Percentiles rank a stretch among this genome's conserved stretches.
Evolutionary conservation across 2,113 vertebrate genomes (phyloP).

Genomic region (Megaceryle torquata): DNA sequence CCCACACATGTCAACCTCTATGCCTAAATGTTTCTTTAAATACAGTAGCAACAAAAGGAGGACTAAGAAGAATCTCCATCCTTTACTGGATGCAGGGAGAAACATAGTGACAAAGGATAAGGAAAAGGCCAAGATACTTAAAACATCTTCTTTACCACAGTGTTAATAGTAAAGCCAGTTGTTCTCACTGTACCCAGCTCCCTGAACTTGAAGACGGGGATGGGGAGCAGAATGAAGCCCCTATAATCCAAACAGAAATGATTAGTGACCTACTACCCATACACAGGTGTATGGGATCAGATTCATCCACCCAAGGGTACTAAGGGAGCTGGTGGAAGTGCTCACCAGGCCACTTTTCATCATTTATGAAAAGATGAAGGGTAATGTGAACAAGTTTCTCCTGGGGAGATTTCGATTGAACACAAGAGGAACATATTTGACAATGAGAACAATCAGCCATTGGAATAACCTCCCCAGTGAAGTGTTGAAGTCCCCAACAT

Average conservation of each 20-base stretch:
- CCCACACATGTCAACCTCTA: neutral
- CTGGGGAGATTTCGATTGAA: too few species aligned
- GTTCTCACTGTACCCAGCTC: too few species aligned
- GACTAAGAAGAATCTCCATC: neutral
- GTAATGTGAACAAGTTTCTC: too few species aligned
- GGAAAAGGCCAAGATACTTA: neutral
- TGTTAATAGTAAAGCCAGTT: neutral
- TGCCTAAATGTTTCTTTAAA: neutral
- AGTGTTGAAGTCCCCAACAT: too few species aligned
- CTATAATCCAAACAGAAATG: neutral
- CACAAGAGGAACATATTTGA: too few species aligned
- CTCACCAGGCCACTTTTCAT: too few species aligned
- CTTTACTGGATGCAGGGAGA: neutral
- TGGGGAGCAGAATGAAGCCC: neutral
- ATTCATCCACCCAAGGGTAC: neutral
- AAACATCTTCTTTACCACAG: neutral
- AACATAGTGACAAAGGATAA: too few species aligned
- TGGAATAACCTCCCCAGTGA: too few species aligned
- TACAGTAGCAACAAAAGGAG: neutral
- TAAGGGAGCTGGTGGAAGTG: neutral
- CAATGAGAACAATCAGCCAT: too few species aligned
- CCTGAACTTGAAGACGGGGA: neutral
- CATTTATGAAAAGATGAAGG: neutral
- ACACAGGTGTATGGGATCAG: neutral
- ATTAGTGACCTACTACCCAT: neutral